Conservation (phyloP, 2,888 invertebrate species). For the Slavum lentiscoides region DNA sequence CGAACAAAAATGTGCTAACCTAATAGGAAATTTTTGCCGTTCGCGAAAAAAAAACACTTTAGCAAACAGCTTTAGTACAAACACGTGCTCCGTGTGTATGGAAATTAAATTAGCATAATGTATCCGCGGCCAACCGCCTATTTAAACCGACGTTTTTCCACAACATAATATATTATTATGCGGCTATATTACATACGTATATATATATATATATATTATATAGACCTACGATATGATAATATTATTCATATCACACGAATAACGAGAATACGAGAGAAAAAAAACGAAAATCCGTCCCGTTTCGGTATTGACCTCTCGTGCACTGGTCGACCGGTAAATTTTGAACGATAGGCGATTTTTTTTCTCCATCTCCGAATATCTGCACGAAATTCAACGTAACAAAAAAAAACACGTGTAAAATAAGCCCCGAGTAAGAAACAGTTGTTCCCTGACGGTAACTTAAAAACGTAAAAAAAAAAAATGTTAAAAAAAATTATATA, state of each 20-base stretch:
- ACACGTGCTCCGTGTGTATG: neutral
- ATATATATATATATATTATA: neutral
- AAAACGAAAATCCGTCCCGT: neutral
- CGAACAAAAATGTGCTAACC: constrained; percentile 3
- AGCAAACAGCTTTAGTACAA: neutral
- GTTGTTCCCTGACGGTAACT: too few relatives aligned
- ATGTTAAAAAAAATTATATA: too few relatives aligned
- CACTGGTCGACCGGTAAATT: too few relatives aligned
- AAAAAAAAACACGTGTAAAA: too few relatives aligned
- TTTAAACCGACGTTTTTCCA: constrained; percentile 5
- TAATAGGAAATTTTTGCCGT: constrained; percentile 4
- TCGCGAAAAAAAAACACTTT: neutral
- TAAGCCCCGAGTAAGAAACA: too few relatives aligned
- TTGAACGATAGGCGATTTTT: too few relatives aligned
- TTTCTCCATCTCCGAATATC: too few relatives aligned
- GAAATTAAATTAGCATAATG: constrained; percentile 19
- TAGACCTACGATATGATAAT: neutral
- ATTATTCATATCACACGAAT: constrained; percentile 1
- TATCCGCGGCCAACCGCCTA: neutral
- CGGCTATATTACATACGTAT: neutral
- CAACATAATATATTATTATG: neutral
- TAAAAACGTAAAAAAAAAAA: too few relatives aligned
- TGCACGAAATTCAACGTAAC: too few relatives aligned
- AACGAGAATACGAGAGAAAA: neutral
- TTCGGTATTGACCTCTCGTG: neutral